Base-by-base conservation (phyloP, 2,888 invertebrate genomes). In the Hesperia comma region DNA sequence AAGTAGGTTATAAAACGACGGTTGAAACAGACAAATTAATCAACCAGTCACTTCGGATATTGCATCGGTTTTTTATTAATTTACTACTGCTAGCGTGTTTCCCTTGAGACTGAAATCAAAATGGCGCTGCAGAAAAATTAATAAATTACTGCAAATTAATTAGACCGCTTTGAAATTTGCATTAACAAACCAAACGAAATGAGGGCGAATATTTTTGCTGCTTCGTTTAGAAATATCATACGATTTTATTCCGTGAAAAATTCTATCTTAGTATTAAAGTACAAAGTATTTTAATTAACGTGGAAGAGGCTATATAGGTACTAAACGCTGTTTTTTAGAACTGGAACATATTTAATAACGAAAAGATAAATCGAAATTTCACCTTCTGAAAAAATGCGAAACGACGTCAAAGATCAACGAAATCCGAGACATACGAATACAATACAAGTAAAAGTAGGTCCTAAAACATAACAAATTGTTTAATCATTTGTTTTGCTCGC, bases 111-210 rank as follows among this genome's bases (percentile, higher is more conserved):
- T 43, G 58, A 43, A 66, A 66, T 66, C 58, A 60, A 60, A 66
- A 66, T 54, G 53, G 64, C 43, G 54, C n/a, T 64, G 64, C 58
- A 66, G 60, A 60, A 66, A 66, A 60, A 66, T 66, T 66, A 60
- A 60, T 66, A 66, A 66, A 54, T 66, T 60, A 66, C 60, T 60
- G 60, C 60, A 66, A 66, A 66, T 66, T 66, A 66, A 66, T 66
- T 60, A 66, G 53, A 60, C 43, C 60, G 26, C 54, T 60, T 66
- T 66, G 58, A 60, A 66, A 66, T 58, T 33, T 37, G 54, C 37
- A 61, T 55, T 66, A 43, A 60, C 60, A 60, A 60, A 58, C 58
- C 54, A 66, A 61, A 60, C 19, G 60, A 37, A 66, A 66, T 55
- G 43, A 55, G 46, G 26, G 26, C 37, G 32, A 19, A 55, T 12